Base-by-base conservation (phyloP, 2,113 vertebrate genomes). In the Prochilodus magdalenae region DNA sequence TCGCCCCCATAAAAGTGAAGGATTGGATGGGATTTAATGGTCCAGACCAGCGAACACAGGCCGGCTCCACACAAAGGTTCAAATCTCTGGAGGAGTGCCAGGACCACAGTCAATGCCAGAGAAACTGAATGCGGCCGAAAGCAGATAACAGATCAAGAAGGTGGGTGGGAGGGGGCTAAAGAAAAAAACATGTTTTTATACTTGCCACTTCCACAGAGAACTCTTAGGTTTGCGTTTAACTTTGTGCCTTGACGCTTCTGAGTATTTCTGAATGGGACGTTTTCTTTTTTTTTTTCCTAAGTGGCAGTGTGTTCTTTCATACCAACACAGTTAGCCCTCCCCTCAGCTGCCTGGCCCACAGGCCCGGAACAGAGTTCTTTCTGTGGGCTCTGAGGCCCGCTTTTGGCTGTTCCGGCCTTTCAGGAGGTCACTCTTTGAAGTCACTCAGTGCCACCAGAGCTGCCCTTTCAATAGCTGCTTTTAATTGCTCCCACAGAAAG, bases 401-500 rank as follows among this genome's bases (percentile, higher is more conserved):
- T 87, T 75, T 87, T 65, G 69, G 71, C 76, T 80, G 49, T 86
- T 63, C 74, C 85, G 66, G 86, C 63, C 85, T 90, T 84, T 89
- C 80, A 89, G 87, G 79, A 89, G 87, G 82, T 84, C 80, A 86
- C 80, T 71, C 89, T 92, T 93, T 92, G 88, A 93, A 90, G 81
- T 90, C 89, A 85, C 5, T 83, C 82, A 80, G 81, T 87, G 88
- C 73, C 84, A 75, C 86, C 82, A 85, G 87, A 86, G 77, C 15
- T 15, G 33, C 74, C 84, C 85, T 91, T 85, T 85, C 62, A 91
- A 82, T 84, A 81, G 79, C 63, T 70, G 74, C 73, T 85, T 89
- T 90, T 91, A 92, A 93, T 94, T 92, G 91, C 87, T 92, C 91
- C 90, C 90, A 89, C 85, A 91, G 90, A 93, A 91, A 91, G 86